Percentiles rank a stretch among this genome's conserved stretches.
phyloP scores from a whole-genome alignment of 2,888 invertebrate genomes.

The Willowsia nigromaculata region DNA sequence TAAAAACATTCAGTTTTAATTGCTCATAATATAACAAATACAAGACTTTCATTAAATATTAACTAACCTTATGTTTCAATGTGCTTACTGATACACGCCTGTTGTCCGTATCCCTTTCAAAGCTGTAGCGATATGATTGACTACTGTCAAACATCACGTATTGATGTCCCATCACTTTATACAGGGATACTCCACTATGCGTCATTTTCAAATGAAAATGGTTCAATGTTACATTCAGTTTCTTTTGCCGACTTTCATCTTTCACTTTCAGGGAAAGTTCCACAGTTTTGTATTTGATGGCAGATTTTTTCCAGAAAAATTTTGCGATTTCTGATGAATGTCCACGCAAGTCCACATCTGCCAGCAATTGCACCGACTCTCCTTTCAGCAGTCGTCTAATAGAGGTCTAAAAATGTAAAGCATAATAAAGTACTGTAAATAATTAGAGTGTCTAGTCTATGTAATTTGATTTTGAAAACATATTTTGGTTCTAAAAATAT shows the following conservation, averaged over 20 bases:
- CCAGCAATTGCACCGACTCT: background rate
- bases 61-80: background rate
- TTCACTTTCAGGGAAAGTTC: background rate
- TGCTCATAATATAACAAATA: too few species aligned
- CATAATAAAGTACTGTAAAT: too few species aligned
- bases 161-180: background rate
- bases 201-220: slow-evolving; percentile 41
- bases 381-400: slow-evolving; percentile 42
- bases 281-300: slow-evolving; percentile 58
- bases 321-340: background rate
- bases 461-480: too few species aligned
- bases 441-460: too few species aligned
- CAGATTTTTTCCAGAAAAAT: background rate
- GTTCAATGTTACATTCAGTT: slow-evolving; percentile 33
- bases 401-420: too few species aligned
- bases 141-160: background rate
- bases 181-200: slow-evolving; percentile 57
- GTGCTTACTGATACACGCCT: background rate
- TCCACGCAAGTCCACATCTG: slow-evolving; percentile 5
- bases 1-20: background rate
- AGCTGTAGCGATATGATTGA: slow-evolving; percentile 31
- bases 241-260: background rate
- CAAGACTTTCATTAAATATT: background rate
- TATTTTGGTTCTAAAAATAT: too few species aligned
- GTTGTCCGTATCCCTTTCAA: slow-evolving; percentile 22